Base-by-base conservation (phyloP, 2,888 invertebrate genomes). In the Cylloceria caligata region DNA sequence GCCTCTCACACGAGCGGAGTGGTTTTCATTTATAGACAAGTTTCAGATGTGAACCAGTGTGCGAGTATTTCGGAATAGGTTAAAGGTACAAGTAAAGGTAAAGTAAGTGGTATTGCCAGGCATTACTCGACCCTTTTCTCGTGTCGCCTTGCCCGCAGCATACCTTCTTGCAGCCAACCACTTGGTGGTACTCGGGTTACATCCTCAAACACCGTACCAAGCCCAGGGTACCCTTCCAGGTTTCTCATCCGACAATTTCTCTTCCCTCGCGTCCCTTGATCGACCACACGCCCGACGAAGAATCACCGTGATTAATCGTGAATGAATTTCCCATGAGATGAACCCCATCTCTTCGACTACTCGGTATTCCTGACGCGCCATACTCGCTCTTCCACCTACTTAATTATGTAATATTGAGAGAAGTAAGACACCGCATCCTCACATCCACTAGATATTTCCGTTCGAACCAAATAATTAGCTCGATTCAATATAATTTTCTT, bases 321-420 rank as follows among this genome's bases (percentile, higher is more conserved):
- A 68, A 74, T 80, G 62, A 74, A 80, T 80, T 80, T 80, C 73
- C 73, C 73, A 73, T 62, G 73, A 74, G 68, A 74, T 68, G 68
- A 62, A 62, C 30, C 11, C 60, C 36, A 13, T 19, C 62, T 27
- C 27, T 52, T 42, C 11, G 7, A 34, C n/a, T 45, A 3, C 4
- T 55, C 11, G 13, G n/a, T 13, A 21, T 49, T 5, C 21, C 49
- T 9, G 11, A 7, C 21, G 11, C 11, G 24, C 11, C 13, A 52
- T 21, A 52, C 24, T 24, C 3, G n/a, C 42, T 21, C 11, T 24
- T 11, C 52, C 13, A 13, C 2, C 13, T 11, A 24, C 2, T 52
- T 13, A 52, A 52, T 52, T 52, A 52, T 49, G 19, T 19, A 49
- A 19, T 49, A 49, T 49, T 19, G 7, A 1, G 7, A 21, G 21